These are phyloP conservation scores for Stenodema calcarata DNA, from an alignment of 2,888 invertebrate genomes.

Conservation along the genomic window DNA sequence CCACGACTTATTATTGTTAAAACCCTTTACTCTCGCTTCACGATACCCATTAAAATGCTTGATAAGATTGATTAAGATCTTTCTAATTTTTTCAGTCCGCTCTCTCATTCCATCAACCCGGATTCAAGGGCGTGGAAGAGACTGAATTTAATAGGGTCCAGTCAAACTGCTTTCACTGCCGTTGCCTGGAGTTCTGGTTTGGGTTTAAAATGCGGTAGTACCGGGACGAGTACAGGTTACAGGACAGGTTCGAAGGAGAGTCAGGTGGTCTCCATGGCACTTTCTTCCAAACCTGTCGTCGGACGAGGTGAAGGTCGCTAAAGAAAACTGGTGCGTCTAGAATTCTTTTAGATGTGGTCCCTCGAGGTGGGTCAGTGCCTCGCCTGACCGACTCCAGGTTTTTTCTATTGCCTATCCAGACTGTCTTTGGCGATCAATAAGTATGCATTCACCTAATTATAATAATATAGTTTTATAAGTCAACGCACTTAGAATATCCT, in stretches of 20 bases:
- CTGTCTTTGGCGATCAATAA: too few relatives aligned
- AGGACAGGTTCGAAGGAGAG: not conserved
- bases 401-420: not conserved
- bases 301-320: not conserved
- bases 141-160: not conserved
- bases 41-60: not conserved
- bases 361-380: not conserved
- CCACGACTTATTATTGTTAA: not conserved
- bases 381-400: not conserved
- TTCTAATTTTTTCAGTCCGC: not conserved
- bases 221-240: not conserved
- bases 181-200: not conserved
- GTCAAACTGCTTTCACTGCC: slow-evolving; percentile 9
- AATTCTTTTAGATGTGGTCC: not conserved
- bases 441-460: too few relatives aligned
- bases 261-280: not conserved
- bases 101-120: slow-evolving; percentile 10
- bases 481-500: too few relatives aligned
- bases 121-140: slow-evolving; percentile 30
- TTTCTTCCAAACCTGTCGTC: not conserved
- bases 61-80: not conserved
- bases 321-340: slow-evolving; percentile 2
- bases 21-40: not conserved
- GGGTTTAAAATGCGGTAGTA: not conserved
- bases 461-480: too few relatives aligned